phyloP scores from a whole-genome alignment of 2,888 invertebrate species.

The Spicauda simplicius region DNA sequence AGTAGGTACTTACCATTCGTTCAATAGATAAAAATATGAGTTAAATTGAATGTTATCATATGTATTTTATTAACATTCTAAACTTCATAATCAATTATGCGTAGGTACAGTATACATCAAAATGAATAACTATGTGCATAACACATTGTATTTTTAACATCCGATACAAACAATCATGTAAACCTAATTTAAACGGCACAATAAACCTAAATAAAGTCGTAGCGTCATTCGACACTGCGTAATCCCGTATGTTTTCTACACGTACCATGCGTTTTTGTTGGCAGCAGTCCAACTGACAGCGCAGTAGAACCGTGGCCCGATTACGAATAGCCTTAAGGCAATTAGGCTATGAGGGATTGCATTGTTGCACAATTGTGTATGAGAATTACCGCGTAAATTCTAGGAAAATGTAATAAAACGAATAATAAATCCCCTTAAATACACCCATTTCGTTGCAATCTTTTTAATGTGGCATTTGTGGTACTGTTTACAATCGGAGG shows the following conservation, averaged over 20 bases:
- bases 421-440: not conserved
- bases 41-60: too few species aligned
- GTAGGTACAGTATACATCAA: too few species aligned
- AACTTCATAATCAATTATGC: too few species aligned
- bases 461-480: not conserved
- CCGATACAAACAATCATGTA: not conserved
- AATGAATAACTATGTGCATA: too few species aligned
- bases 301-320: slow-evolving; percentile 34
- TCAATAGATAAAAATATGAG: too few species aligned
- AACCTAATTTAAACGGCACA: not conserved
- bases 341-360: slow-evolving; percentile 23
- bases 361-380: slow-evolving; percentile 1
- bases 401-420: not conserved
- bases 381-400: not conserved
- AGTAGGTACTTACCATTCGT: too few species aligned
- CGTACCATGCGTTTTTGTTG: slow-evolving; percentile 39
- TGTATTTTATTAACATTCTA: too few species aligned
- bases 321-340: slow-evolving; percentile 24
- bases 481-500: too few species aligned
- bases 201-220: slow-evolving; percentile 9
- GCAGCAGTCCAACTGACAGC: slow-evolving; percentile 41
- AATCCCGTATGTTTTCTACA: slow-evolving; percentile 23
- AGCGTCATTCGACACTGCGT: slow-evolving; percentile 15
- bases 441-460: not conserved
- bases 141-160: too few species aligned